phyloP scores from a whole-genome alignment of 2,888 invertebrate genomes.

The Cosmorhoe ocellata region DNA sequence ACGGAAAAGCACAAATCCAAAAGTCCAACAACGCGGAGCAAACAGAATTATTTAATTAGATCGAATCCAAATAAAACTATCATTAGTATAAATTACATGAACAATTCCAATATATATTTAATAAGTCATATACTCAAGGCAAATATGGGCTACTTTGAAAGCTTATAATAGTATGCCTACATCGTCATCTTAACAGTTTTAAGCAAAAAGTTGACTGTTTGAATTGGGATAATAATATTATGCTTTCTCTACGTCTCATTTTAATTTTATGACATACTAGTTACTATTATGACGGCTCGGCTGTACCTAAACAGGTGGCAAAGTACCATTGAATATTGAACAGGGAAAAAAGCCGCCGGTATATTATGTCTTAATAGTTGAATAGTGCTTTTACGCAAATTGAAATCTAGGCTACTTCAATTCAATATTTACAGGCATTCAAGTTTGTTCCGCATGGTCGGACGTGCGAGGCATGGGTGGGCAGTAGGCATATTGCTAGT shows the following conservation, averaged over 20 bases:
- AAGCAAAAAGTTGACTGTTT: slow-evolving; percentile 1
- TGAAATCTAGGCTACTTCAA: too few species aligned
- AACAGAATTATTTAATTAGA: not conserved
- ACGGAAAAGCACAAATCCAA: slow-evolving; percentile 2
- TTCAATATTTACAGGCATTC: too few species aligned
- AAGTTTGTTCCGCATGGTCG: not conserved
- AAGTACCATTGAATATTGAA: too few species aligned
- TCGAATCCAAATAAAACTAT: not conserved
- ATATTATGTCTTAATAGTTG: too few species aligned
- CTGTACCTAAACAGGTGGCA: too few species aligned
- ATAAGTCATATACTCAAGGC: slow-evolving; percentile 2
- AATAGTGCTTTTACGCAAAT: too few species aligned
- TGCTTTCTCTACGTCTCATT: too few species aligned
- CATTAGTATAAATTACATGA: not conserved
- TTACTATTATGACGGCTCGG: too few species aligned
- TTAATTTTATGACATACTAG: too few species aligned
- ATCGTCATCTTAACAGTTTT: slow-evolving; percentile 3
- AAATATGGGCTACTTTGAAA: slow-evolving; percentile 9
- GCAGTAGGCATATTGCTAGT: slow-evolving; percentile 48
- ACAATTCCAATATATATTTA: slow-evolving; percentile 5
- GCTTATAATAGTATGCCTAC: slow-evolving; percentile 13
- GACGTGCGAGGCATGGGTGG: not conserved
- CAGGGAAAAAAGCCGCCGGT: too few species aligned
- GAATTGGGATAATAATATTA: not conserved
- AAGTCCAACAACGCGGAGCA: not conserved